These are phyloP conservation scores for Cebidichthys violaceus DNA, from an alignment of 2,113 vertebrate species.

Conservation along the genomic window DNA sequence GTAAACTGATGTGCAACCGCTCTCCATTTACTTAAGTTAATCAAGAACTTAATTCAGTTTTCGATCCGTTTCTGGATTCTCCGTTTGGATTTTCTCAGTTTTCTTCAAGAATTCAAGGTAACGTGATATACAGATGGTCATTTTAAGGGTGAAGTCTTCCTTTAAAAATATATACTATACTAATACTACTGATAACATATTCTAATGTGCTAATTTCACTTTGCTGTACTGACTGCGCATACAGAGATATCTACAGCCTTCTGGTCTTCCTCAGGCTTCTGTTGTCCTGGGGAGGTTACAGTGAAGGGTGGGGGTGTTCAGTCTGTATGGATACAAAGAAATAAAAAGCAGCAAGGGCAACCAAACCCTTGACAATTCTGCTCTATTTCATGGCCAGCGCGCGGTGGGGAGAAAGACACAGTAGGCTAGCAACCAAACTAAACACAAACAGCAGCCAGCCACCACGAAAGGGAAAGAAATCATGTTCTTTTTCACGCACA, in stretches of 20 bases:
- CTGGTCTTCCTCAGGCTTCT: neutral
- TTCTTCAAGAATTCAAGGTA: too few relatives aligned
- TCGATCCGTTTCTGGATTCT: too few relatives aligned
- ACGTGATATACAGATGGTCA: neutral
- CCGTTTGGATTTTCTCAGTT: too few relatives aligned
- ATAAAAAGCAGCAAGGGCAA: slow-evolving; percentile 55
- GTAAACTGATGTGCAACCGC: too few relatives aligned
- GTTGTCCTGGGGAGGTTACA: slow-evolving; percentile 4
- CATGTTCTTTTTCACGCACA: slow-evolving; percentile 69
- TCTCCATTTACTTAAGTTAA: too few relatives aligned
- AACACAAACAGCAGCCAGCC: slow-evolving; percentile 71
- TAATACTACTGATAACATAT: neutral
- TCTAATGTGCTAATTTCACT: neutral
- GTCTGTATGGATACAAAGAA: slow-evolving; percentile 27
- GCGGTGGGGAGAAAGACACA: slow-evolving; percentile 56
- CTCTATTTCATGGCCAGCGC: slow-evolving; percentile 48
- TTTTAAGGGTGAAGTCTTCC: neutral
- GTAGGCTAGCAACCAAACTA: slow-evolving; percentile 72
- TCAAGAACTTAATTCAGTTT: too few relatives aligned
- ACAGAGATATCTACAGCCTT: neutral
- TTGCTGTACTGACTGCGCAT: neutral
- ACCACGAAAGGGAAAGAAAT: slow-evolving; percentile 69
- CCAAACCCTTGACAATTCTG: slow-evolving; percentile 52
- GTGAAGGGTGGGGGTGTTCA: neutral
- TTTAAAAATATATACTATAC: neutral